Conservation (phyloP, 2,888 invertebrate species). For the Archaeoteleia sp. region DNA sequence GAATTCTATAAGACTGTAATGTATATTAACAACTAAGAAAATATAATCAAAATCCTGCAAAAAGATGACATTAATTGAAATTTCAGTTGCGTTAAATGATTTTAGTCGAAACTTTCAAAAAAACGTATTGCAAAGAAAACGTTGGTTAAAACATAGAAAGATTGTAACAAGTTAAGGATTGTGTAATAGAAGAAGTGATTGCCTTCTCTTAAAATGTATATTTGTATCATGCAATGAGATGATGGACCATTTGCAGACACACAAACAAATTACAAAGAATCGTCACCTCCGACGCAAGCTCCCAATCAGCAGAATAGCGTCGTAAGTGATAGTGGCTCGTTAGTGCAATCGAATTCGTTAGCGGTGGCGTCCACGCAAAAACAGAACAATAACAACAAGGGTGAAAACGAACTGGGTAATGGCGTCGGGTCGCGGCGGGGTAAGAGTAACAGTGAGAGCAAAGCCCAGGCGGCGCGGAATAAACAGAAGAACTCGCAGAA, state of each 20-base stretch:
- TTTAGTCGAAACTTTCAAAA: no score
- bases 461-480: slow-evolving; percentile 77
- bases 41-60: no score
- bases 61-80: no score
- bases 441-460: slow-evolving; percentile 73
- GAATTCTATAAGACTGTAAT: no score
- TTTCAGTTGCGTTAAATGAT: no score
- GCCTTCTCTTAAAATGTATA: slow-evolving; percentile 1
- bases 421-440: slow-evolving; percentile 70
- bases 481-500: slow-evolving; percentile 76
- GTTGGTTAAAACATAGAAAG: not conserved
- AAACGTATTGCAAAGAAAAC: no score
- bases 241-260: slow-evolving; percentile 56
- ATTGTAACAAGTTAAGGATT: no score
- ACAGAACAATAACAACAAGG: slow-evolving; percentile 75
- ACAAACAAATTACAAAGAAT: slow-evolving; percentile 69
- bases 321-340: slow-evolving; percentile 59
- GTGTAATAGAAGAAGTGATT: no score
- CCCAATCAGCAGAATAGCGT: slow-evolving; percentile 58
- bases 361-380: slow-evolving; percentile 59
- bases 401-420: slow-evolving; percentile 60
- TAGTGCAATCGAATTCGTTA: slow-evolving; percentile 61
- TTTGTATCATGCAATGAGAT: not conserved
- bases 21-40: no score
- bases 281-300: slow-evolving; percentile 65